Evolutionary conservation across 2,888 invertebrate genomes (phyloP).

Genomic region (Hanleya hanleyi): DNA sequence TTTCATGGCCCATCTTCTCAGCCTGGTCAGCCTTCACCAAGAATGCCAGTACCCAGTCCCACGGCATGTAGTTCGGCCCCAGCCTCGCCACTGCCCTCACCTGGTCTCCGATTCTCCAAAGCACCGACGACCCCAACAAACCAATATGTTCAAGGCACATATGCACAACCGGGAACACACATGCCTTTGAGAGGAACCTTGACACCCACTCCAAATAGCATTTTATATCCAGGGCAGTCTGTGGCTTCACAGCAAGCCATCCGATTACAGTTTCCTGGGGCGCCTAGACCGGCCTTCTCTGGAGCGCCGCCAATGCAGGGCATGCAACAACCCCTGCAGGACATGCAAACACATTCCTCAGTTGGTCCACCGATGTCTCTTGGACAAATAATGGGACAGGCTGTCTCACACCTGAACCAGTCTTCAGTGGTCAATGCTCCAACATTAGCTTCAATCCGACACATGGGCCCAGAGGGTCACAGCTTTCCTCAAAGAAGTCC

Average conservation of each 20-base stretch:
- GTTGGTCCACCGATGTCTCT: not conserved
- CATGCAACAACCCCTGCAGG: not conserved
- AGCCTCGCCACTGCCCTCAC: constrained; percentile 39
- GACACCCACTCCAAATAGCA: constrained; percentile 43
- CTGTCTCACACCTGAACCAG: not conserved
- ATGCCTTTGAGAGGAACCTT: constrained; percentile 43
- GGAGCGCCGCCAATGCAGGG: constrained; percentile 8
- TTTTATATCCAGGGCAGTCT: constrained; percentile 50
- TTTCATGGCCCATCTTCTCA: not conserved
- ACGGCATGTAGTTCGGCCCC: constrained; percentile 12
- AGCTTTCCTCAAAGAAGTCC: not conserved
- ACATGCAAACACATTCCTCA: not conserved
- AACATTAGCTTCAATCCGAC: not conserved
- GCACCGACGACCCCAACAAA: constrained; percentile 54
- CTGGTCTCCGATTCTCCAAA: constrained; percentile 52
- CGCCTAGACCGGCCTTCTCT: constrained; percentile 34
- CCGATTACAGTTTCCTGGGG: constrained; percentile 23
- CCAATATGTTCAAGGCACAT: constrained; percentile 54
- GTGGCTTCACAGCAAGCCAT: constrained; percentile 36
- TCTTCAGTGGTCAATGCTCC: not conserved
- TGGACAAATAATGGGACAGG: too few relatives aligned
- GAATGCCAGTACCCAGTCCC: constrained; percentile 34
- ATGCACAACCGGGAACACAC: constrained; percentile 39
- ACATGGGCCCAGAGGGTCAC: not conserved
- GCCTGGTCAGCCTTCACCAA: constrained; percentile 60